Base-by-base conservation (phyloP, 2,888 invertebrate genomes). In the Sialis lutaria region DNA sequence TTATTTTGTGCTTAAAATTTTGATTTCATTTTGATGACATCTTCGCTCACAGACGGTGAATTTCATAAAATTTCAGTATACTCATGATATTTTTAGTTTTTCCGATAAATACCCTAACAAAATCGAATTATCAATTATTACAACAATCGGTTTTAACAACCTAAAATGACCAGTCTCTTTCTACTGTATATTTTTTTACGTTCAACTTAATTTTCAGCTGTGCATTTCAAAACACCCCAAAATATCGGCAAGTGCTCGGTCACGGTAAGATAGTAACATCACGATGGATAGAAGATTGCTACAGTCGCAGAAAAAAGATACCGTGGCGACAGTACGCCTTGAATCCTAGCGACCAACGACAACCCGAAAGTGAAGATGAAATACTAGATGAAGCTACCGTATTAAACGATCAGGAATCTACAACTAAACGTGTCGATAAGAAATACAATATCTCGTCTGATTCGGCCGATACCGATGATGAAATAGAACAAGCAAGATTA, bases 171-270 rank as follows among this genome's bases (percentile, higher is more conserved):
- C n/a, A n/a, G n/a, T n/a, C n/a, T n/a, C n/a, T n/a, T n/a, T n/a
- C n/a, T n/a, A n/a, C n/a, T n/a, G n/a, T n/a, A n/a, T n/a, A n/a
- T n/a, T n/a, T n/a, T n/a, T n/a, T n/a, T n/a, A n/a, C n/a, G n/a
- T n/a, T 22, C 22, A 22, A 12, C 3, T 32, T 10, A 35, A 5
- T 42, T 48, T 65, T 68, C 64, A 90, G 91, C 41, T 92, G 91
- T 67, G 91, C 92, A 8, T 91, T 90, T 65, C 68, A 75, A 5
- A 86, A 86, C 63, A 92, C 92, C 5, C 93, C 92, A 5, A 92
- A 92, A 64, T 83, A 83, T 61, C 73, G 75, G 45, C 75, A 82
- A 64, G 82, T 83, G 2, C 72, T 70, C 53, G 74, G 75, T 2
- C 71, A 71, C 50, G 70, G 74, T 2, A 75, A 75, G 49, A 85